Base-by-base conservation (phyloP, 1,140 invertebrate species). In the Drosophila bocki region DNA sequence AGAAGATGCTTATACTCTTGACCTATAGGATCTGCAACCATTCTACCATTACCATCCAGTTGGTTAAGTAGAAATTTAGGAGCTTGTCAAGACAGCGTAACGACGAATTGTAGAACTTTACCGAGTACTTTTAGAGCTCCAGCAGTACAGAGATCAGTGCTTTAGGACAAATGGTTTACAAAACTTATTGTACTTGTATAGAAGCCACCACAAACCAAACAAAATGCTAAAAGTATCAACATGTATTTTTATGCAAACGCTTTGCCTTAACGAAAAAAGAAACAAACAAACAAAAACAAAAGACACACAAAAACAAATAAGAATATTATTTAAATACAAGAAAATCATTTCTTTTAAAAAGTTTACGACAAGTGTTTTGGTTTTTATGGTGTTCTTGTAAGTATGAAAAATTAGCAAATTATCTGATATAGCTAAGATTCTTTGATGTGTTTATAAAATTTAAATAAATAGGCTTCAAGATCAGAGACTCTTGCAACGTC, bases 171-270 rank as follows among this genome's bases (percentile, higher is more conserved):
- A 82, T 71, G 74, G 83, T 82, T 86, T 86, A 87, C 51, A 75
- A 80, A 87, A 87, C 76, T 51, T 69, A 61, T 58, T 79, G 58
- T 84, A 84, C 51, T 74, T 80, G 62, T 75, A 59, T 56, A 78
- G 44, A 59, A 63, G 57, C 65, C 44, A 70, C 48, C 53, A 62
- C 58, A 84, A 75, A 70, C 51, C 44, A n/a, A 71, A 72, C 63
- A 63, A 64, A 62, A 63, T 57, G 64, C 70, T 75, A 60, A 47
- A 48, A 54, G 59, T 75, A 53, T 60, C 56, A 78, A 70, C 45
- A 48, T 65, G 85, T 91, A 91, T 90, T 91, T 91, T 91, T 91
- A 90, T 90, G 90, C 91, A 90, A 91, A 86, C 72, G 90, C 90
- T 91, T 91, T 90, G 90, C 90, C 90, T 91, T 91, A 86, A 75